Percentiles rank a stretch among this genome's conserved stretches.
phyloP scores from a whole-genome alignment of 2,797 vertebrate genomes.

The Diplodus puntazzo region DNA sequence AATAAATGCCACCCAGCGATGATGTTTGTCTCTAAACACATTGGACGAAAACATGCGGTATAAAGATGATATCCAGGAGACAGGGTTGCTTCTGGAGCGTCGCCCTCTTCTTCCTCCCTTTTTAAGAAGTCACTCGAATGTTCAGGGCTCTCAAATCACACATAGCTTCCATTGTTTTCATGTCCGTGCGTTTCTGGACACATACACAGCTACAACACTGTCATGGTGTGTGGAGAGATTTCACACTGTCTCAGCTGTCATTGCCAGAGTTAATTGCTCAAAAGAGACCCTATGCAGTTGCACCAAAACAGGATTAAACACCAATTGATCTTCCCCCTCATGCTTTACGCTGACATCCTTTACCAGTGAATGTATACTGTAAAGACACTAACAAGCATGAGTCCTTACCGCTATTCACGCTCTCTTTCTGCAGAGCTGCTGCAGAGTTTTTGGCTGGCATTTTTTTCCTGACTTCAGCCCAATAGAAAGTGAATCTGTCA shows the following conservation, averaged over 20 bases:
- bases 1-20: neutral
- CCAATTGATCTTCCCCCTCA: conserved; percentile 62
- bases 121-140: conserved; percentile 16
- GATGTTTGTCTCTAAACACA: conserved; percentile 13
- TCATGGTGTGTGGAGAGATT: conserved; percentile 63
- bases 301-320: conserved; percentile 68
- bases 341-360: conserved; percentile 55
- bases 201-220: conserved; percentile 32
- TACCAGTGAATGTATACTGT: conserved; percentile 48
- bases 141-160: conserved; percentile 35
- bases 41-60: neutral
- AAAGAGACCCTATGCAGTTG: conserved; percentile 53
- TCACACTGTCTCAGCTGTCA: conserved; percentile 61
- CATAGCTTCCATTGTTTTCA: conserved; percentile 4
- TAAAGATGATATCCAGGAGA: neutral
- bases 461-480: conserved; percentile 4
- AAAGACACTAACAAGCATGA: conserved; percentile 54
- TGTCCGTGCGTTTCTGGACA: conserved; percentile 43
- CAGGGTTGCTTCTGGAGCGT: neutral
- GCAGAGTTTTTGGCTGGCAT: conserved; percentile 23
- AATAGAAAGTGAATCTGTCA: conserved; percentile 39
- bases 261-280: conserved; percentile 67
- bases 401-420: conserved; percentile 34
- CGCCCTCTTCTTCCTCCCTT: neutral
- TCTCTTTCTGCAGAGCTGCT: conserved; percentile 22